These are phyloP conservation scores for Notolabrus celidotus DNA, from an alignment of 2,797 vertebrate genomes.

Conservation along the genomic window DNA sequence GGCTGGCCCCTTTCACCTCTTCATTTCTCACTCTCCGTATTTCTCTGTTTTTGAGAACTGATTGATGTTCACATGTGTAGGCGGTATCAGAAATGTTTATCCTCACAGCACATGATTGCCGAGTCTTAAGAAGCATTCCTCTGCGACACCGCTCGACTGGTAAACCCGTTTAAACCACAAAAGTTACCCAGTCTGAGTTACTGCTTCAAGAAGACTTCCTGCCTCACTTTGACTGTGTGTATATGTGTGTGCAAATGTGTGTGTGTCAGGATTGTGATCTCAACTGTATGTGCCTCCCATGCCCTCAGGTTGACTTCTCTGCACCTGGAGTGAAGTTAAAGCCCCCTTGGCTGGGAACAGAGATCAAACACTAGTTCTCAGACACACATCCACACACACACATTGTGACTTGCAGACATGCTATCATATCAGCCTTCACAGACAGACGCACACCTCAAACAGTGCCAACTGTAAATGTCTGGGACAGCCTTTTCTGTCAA, in stretches of 20 bases:
- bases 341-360: conserved; percentile 68
- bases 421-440: conserved; percentile 68
- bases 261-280: conserved; percentile 39
- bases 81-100: conserved; percentile 71
- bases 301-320: conserved; percentile 79
- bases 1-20: conserved; percentile 59
- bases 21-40: conserved; percentile 52
- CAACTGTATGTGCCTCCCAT: conserved; percentile 70
- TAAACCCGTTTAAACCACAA: conserved; percentile 71
- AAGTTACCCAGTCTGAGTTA: conserved; percentile 68
- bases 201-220: conserved; percentile 61
- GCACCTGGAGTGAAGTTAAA: conserved; percentile 81
- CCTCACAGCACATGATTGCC: conserved; percentile 38
- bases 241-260: conserved; percentile 12
- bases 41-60: conserved; percentile 48
- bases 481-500: conserved; percentile 58
- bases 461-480: conserved; percentile 72
- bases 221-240: conserved; percentile 21
- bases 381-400: conserved; percentile 36
- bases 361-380: conserved; percentile 69
- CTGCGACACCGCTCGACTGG: conserved; percentile 66
- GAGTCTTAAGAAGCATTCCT: conserved; percentile 63
- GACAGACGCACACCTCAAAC: conserved; percentile 71
- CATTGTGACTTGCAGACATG: conserved; percentile 51
- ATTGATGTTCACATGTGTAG: conserved; percentile 65